Conservation (phyloP, 2,797 vertebrate species). For the Enteromius argenteus region DNA sequence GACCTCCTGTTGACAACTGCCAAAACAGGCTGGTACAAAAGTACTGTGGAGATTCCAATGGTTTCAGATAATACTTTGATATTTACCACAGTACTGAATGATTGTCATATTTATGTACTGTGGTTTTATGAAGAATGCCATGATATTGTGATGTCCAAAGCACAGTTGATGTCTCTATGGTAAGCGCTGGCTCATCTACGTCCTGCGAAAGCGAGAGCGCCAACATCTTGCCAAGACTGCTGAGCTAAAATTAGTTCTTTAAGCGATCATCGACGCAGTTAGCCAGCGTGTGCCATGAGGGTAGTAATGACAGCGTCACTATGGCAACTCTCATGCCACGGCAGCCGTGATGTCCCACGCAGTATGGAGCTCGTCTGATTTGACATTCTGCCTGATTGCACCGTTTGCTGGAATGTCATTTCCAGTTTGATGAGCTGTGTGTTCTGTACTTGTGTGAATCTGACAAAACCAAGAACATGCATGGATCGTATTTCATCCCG, state of each 20-base stretch:
- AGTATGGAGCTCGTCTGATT: conserved; percentile 63
- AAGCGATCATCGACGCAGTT: conserved; percentile 68
- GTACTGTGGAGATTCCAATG: not conserved
- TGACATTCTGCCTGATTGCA: conserved; percentile 70
- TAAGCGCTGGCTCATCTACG: conserved; percentile 23
- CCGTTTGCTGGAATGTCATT: conserved; percentile 61
- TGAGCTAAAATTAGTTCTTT: conserved; percentile 72
- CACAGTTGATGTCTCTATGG: not conserved
- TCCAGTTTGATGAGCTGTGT: conserved; percentile 62
- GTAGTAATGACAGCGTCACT: conserved; percentile 71
- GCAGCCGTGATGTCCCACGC: conserved; percentile 63
- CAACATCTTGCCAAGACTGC: conserved; percentile 59
- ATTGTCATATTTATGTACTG: not conserved
- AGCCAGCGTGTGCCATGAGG: conserved; percentile 71
- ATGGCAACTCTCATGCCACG: conserved; percentile 78
- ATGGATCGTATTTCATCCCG: not conserved
- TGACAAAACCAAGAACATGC: not conserved
- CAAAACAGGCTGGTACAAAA: not conserved
- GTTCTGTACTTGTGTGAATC: conserved; percentile 30
- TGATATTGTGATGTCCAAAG: not conserved
- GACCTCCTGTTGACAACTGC: conserved; percentile 5
- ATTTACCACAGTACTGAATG: not conserved
- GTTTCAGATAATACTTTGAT: not conserved
- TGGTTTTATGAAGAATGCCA: not conserved
- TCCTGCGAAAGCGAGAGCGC: conserved; percentile 59